These are phyloP conservation scores for Melinopterus prodromus DNA, from an alignment of 2,888 invertebrate genomes.

Conservation along the genomic window DNA sequence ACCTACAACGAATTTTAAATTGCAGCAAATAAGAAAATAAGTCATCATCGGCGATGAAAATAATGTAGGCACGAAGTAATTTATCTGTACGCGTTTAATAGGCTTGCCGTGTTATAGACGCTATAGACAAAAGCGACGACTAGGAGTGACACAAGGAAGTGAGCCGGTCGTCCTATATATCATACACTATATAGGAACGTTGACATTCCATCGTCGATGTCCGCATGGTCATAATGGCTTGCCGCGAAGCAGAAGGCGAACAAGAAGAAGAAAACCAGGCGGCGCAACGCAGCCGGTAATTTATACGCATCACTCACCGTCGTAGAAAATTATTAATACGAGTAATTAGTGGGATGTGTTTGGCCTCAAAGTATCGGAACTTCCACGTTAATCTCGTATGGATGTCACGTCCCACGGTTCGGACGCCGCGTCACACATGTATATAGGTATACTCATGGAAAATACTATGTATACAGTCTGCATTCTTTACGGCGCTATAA, in stretches of 20 bases:
- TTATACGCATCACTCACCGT: not conserved
- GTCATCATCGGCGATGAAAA: not conserved
- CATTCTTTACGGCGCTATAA: too few species aligned
- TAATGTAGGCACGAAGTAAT: not conserved
- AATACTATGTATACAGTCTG: too few species aligned
- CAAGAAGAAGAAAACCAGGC: not conserved
- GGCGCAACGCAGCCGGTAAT: not conserved
- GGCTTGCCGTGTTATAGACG: not conserved
- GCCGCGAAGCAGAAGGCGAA: not conserved
- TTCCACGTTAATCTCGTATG: not conserved
- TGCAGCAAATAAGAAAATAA: not conserved
- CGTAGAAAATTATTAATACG: not conserved
- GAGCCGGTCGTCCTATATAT: not conserved
- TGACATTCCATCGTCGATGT: not conserved
- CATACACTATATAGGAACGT: not conserved
- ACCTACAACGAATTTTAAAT: too few species aligned
- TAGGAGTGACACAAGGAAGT: conserved; percentile 4
- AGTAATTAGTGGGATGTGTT: conserved; percentile 4
- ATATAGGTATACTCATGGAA: not conserved
- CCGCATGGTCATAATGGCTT: not conserved
- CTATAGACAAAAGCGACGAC: not conserved
- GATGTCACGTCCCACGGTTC: not conserved
- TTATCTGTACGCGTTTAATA: not conserved
- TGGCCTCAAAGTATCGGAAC: conserved; percentile 4
- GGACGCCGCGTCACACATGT: not conserved